These are phyloP conservation scores for Orthosia incerta DNA, from an alignment of 2,888 invertebrate species.

Conservation along the genomic window DNA sequence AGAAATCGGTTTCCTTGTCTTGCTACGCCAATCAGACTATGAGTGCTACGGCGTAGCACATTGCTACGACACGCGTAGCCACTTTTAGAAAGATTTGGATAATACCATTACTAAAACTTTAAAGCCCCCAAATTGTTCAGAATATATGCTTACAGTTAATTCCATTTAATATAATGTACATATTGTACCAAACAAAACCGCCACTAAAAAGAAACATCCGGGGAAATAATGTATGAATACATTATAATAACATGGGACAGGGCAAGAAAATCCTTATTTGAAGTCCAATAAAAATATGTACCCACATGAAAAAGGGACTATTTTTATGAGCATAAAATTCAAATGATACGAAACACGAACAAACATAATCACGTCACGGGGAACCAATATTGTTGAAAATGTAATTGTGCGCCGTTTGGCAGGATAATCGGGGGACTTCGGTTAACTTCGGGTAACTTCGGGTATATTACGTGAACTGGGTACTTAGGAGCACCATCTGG, in stretches of 20 bases:
- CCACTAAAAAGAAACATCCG: not conserved
- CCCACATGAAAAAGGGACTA: conserved; percentile 47
- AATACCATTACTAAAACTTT: not conserved
- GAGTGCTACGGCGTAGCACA: conserved; percentile 28
- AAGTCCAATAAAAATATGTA: conserved; percentile 44
- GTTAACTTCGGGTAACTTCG: conserved; percentile 34
- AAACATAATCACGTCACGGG: conserved; percentile 61
- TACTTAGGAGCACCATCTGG: conserved; percentile 43
- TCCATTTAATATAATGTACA: not conserved
- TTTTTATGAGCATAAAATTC: conserved; percentile 54
- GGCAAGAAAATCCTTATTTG: conserved; percentile 37
- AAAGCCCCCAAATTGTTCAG: not conserved
- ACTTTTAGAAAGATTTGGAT: not conserved
- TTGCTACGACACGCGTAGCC: conserved; percentile 6
- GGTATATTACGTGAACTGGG: conserved; percentile 51
- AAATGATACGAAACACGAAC: conserved; percentile 55
- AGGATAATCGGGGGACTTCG: conserved; percentile 54
- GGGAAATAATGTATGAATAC: conserved; percentile 8
- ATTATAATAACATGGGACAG: conserved; percentile 23
- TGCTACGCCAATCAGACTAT: not conserved
- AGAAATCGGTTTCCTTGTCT: not conserved
- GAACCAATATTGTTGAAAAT: conserved; percentile 64
- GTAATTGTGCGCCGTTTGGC: conserved; percentile 60
- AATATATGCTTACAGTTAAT: too few species aligned
- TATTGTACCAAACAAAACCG: not conserved